These are phyloP conservation scores for Cybosia mesomella DNA, from an alignment of 2,888 invertebrate species.

Conservation along the genomic window DNA sequence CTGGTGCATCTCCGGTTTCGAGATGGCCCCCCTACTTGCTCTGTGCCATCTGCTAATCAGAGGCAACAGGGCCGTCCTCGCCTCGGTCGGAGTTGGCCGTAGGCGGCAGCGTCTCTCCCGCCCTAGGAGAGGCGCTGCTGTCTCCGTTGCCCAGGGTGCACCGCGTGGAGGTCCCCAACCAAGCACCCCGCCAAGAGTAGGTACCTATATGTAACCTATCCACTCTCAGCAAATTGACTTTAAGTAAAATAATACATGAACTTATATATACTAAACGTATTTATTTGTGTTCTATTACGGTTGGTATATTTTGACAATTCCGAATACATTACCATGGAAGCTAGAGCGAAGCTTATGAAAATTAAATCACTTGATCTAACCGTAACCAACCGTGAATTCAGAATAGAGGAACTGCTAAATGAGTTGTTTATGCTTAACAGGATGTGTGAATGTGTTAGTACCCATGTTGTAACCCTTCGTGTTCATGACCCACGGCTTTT, in stretches of 20 bases:
- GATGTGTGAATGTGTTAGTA: constrained; percentile 45
- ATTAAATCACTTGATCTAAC: constrained; percentile 52
- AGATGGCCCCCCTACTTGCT: too few relatives aligned
- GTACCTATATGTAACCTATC: too few relatives aligned
- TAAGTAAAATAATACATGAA: not conserved
- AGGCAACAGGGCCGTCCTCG: too few relatives aligned
- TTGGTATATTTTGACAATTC: not conserved
- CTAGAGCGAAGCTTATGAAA: constrained; percentile 36
- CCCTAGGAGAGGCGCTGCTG: too few relatives aligned
- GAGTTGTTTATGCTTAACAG: constrained; percentile 46
- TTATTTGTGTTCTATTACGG: constrained; percentile 3
- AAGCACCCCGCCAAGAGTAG: too few relatives aligned
- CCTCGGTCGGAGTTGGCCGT: too few relatives aligned
- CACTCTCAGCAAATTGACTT: not conserved
- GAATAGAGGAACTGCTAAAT: constrained; percentile 37
- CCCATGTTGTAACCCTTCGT: constrained; percentile 48
- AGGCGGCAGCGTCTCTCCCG: too few relatives aligned
- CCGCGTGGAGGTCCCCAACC: too few relatives aligned
- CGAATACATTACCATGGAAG: constrained; percentile 16
- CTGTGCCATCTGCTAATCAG: too few relatives aligned
- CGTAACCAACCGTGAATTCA: constrained; percentile 49
- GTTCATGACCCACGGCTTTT: constrained; percentile 54
- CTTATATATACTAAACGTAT: not conserved
- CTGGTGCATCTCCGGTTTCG: too few relatives aligned
- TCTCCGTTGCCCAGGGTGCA: too few relatives aligned